Conservation (phyloP, 2,797 vertebrate species). For the Enteromius fasciolatus region DNA sequence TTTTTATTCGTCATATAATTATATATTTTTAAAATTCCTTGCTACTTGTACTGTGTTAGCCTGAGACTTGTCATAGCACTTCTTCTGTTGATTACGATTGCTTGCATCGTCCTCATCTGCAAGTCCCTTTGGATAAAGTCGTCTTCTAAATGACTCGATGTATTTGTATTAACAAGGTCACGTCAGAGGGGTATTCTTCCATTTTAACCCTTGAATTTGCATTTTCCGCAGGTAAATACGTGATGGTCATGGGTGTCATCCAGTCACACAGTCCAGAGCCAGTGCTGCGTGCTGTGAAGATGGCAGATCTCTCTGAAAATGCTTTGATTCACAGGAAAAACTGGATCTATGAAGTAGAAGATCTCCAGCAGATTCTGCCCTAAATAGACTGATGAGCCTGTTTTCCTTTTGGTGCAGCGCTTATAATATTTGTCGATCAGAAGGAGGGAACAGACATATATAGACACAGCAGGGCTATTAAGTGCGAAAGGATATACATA, state of each 20-base stretch:
- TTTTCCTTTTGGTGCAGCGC: background rate
- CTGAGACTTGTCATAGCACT: too few species aligned
- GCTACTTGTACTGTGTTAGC: too few species aligned
- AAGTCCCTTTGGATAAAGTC: too few species aligned
- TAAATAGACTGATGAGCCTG: constrained; percentile 5
- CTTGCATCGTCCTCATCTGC: too few species aligned
- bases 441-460: background rate
- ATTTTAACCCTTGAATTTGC: background rate
- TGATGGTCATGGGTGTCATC: constrained; percentile 90
- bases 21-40: too few species aligned
- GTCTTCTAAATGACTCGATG: too few species aligned
- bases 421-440: background rate
- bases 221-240: constrained; percentile 81
- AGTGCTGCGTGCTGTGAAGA: constrained; percentile 85
- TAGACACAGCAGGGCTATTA: background rate
- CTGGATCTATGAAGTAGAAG: constrained; percentile 89
- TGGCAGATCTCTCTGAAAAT: constrained; percentile 85
- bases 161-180: background rate
- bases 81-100: too few species aligned
- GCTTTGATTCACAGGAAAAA: constrained; percentile 75
- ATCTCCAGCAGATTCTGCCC: constrained; percentile 78
- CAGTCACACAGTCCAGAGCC: constrained; percentile 82
- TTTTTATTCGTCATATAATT: too few species aligned
- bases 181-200: background rate
- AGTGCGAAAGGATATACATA: background rate